Conservation (phyloP, 2,797 vertebrate species). For the Molossus molossus region DNA sequence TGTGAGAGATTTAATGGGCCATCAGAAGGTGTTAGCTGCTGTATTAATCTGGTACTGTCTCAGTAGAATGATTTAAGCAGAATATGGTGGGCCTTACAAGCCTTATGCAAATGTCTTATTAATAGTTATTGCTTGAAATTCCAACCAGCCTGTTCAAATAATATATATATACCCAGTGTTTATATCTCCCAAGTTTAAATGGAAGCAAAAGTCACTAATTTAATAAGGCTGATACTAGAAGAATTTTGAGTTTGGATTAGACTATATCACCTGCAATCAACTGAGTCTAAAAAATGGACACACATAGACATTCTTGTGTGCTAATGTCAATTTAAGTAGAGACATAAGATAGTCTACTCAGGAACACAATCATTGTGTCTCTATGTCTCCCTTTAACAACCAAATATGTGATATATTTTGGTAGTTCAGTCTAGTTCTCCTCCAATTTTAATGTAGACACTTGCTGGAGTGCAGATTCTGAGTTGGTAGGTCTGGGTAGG, state of each 20-base stretch:
- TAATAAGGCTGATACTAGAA: not conserved
- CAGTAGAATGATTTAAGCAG: not conserved
- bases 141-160: not conserved
- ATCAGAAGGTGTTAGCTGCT: not conserved
- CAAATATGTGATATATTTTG: not conserved
- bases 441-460: not conserved
- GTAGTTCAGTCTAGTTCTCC: not conserved
- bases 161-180: not conserved
- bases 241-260: not conserved
- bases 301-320: not conserved
- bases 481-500: not conserved
- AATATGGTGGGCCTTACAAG: not conserved
- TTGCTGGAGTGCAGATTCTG: not conserved
- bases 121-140: slow-evolving; percentile 16
- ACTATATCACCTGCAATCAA: not conserved
- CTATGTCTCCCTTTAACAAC: not conserved
- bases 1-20: not conserved
- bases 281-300: slow-evolving; percentile 12
- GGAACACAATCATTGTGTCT: not conserved
- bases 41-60: not conserved
- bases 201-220: not conserved
- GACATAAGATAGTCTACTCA: not conserved
- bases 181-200: not conserved
- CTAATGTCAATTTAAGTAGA: not conserved
- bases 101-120: not conserved